Percentiles rank a stretch among this genome's conserved stretches.
These are phyloP conservation scores for Macquaria australasica DNA, from an alignment of 2,113 vertebrate species.

Conservation along the genomic window DNA sequence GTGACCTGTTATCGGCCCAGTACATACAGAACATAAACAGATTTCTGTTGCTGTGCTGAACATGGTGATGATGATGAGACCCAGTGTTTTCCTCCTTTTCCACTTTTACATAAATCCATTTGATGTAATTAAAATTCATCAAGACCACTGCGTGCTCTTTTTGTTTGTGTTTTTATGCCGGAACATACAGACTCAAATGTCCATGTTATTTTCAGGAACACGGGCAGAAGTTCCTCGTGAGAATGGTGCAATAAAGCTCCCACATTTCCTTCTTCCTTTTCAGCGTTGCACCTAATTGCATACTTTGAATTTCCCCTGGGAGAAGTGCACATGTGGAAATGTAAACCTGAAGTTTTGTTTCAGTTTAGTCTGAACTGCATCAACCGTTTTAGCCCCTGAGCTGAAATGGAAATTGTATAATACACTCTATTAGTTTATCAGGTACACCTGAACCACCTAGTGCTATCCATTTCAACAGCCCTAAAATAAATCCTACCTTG, in stretches of 20 bases:
- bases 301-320: neutral
- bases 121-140: conserved; percentile 82
- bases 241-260: neutral
- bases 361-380: neutral
- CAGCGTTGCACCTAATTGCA: neutral
- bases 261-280: neutral
- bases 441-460: neutral
- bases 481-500: neutral
- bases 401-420: neutral
- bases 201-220: neutral
- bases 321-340: neutral
- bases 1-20: conserved; percentile 59
- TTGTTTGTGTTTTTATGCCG: neutral
- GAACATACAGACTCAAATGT: neutral
- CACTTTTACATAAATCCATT: conserved; percentile 85
- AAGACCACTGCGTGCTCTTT: conserved; percentile 43
- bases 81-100: conserved; percentile 80
- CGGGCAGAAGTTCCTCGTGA: neutral
- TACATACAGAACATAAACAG: conserved; percentile 24
- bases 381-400: neutral
- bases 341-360: neutral
- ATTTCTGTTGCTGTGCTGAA: conserved; percentile 66
- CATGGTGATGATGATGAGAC: conserved; percentile 64
- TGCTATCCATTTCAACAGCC: neutral
- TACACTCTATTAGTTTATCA: neutral